Evolutionary conservation across 2,888 invertebrate species (phyloP), one percentile per base, ranked within the genome.

Genomic region (Meiosimyza decipiens): DNA sequence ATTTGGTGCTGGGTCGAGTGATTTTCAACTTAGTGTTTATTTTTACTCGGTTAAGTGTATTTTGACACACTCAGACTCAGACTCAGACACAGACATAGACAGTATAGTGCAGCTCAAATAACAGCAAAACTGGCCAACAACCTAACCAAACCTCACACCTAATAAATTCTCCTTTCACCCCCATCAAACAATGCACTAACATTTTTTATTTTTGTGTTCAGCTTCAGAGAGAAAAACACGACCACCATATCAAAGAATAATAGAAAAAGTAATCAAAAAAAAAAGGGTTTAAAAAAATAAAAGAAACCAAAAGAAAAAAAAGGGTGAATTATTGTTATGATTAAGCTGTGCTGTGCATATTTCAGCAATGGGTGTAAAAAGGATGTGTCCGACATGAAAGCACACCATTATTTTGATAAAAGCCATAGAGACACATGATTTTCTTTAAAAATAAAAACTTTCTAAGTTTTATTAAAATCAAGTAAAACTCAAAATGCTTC

Each of bases 241-340:
- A 28, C 57, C 69, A 22, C 57, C 67, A 64, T 64, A 70, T 33
- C 18, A 51, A 49, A 22, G 63, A n/a, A 33, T 51, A 57, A 22
- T 52, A 52, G 47, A 66, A 64, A 70, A 13, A 3, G 13, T 22
- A 47, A 60, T 16, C 57, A 57, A 15, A 55, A 71, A 71, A 72
- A 18, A 18, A 52, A 13, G 18, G 18, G 22, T 47, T 59, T n/a
- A n/a, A 73, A 76, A 74, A 74, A 73, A 74, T 67, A 75, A 71
- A 76, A 73, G 74, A 75, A 72, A 75, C 74, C 64, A 74, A 67
- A 71, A 68, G 72, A 71, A 72, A 70, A 63, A 73, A 79, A 80
- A 78, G 83, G 82, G 78, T 83, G 82, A 83, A 82, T 83, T 82
- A 83, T 82, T 81, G 80, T 81, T 82, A 79, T 80, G 79, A 80